Conservation (phyloP, 2,797 vertebrate species). For the Petrocephalus sullivani region DNA sequence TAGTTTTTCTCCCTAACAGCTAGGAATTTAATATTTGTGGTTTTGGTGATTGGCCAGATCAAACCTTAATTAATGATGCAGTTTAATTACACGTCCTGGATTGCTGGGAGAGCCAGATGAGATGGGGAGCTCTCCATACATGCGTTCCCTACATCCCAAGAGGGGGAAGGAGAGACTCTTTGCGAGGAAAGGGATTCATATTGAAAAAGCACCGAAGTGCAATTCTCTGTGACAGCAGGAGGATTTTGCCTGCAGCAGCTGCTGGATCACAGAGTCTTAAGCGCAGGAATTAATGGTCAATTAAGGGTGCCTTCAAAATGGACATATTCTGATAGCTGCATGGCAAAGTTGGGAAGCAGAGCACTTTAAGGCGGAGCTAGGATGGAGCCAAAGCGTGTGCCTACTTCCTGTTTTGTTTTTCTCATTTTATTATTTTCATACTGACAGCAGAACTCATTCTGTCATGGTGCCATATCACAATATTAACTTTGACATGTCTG, state of each 20-base stretch:
- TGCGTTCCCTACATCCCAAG: neutral
- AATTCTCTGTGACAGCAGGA: neutral
- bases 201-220: conserved; percentile 7
- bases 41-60: neutral
- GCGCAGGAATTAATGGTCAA: conserved; percentile 13
- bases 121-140: neutral
- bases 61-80: neutral
- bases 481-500: neutral
- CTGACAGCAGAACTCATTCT: neutral
- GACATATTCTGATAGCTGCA: neutral
- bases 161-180: neutral
- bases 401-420: neutral
- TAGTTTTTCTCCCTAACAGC: neutral
- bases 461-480: neutral
- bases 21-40: neutral
- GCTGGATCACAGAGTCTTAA: conserved; percentile 3
- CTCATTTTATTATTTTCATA: neutral
- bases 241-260: neutral
- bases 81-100: conserved; percentile 4
- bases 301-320: neutral
- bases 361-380: neutral
- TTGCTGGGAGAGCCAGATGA: neutral
- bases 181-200: neutral
- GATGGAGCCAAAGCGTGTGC: neutral
- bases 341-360: neutral